Conservation (phyloP, 2,113 vertebrate species). For the Stomatorhinus ivindoensis region DNA sequence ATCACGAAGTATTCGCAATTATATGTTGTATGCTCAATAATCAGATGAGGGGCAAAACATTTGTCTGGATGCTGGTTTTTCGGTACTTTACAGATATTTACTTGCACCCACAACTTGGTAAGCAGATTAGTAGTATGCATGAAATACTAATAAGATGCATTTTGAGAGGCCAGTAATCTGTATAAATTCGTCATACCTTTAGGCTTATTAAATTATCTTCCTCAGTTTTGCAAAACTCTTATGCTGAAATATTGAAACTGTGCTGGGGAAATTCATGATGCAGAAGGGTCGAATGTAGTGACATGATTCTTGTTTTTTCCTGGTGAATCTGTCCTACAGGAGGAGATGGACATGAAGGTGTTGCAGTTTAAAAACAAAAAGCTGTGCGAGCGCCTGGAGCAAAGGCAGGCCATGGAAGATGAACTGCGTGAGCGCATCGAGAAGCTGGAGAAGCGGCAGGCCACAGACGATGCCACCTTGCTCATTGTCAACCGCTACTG, state of each 20-base stretch:
- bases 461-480: slow-evolving; percentile 83
- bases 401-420: slow-evolving; percentile 82
- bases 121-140: background rate
- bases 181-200: no score
- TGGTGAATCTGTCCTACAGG: slow-evolving; percentile 50
- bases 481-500: slow-evolving; percentile 88
- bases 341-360: slow-evolving; percentile 93
- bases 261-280: background rate
- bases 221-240: background rate
- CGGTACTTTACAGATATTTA: background rate
- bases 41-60: background rate
- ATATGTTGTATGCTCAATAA: background rate
- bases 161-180: background rate
- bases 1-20: background rate
- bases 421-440: slow-evolving; percentile 86
- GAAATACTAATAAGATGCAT: background rate
- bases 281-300: background rate
- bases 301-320: background rate
- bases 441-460: slow-evolving; percentile 86
- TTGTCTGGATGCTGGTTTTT: background rate
- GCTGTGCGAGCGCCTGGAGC: slow-evolving; percentile 79
- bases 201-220: background rate
- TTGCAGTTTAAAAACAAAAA: slow-evolving; percentile 94
- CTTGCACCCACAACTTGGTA: background rate
- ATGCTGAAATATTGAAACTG: background rate